phyloP scores from a whole-genome alignment of 2,888 invertebrate species.

The Meganola albula region DNA sequence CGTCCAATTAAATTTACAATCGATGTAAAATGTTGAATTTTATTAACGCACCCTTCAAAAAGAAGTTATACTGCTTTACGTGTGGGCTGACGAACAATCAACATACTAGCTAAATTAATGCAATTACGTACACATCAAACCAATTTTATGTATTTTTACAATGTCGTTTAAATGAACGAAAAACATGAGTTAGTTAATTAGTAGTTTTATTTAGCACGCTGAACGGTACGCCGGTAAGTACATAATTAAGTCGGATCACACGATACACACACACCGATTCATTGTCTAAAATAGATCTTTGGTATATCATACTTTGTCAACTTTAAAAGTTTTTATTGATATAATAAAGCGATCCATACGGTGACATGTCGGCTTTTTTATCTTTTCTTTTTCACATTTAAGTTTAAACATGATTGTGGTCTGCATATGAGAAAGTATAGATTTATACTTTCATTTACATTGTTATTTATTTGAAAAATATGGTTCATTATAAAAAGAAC shows the following conservation, averaged over 20 bases:
- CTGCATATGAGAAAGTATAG: no score
- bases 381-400: no score
- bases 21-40: constrained; percentile 41
- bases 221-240: constrained; percentile 34
- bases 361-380: no score
- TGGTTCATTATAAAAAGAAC: no score
- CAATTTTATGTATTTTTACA: not conserved
- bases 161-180: constrained; percentile 5
- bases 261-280: constrained; percentile 38
- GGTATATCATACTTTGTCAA: constrained; percentile 32
- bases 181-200: constrained; percentile 49
- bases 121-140: not conserved
- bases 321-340: no score
- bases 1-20: constrained; percentile 71
- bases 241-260: constrained; percentile 53
- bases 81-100: constrained; percentile 4
- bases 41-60: constrained; percentile 17
- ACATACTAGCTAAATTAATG: not conserved
- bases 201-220: constrained; percentile 49
- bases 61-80: constrained; percentile 26
- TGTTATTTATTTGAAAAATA: no score
- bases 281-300: constrained; percentile 38
- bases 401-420: no score
- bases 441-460: no score
- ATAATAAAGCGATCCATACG: no score